A percentile compares a stretch with the other conserved stretches of the same genome.
Conservation (phyloP, 2,113 vertebrate genomes). For the Caranx melampygus region DNA sequence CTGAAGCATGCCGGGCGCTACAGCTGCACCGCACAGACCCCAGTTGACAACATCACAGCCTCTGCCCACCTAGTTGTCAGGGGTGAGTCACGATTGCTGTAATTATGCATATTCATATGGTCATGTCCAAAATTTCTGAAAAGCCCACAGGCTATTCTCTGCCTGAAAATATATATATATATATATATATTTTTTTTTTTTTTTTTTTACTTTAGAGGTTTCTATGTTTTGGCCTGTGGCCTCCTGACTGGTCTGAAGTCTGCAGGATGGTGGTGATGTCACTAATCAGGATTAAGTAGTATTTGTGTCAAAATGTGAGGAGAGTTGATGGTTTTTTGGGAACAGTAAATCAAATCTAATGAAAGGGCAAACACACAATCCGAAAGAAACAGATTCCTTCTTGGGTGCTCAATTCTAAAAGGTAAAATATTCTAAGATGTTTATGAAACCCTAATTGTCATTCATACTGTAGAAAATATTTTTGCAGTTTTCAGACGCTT, state of each 20-base stretch:
- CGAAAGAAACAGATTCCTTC: too few relatives aligned
- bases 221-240: too few relatives aligned
- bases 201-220: not conserved
- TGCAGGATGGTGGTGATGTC: too few relatives aligned
- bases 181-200: not conserved
- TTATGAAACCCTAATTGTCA: not conserved
- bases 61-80: conserved; percentile 94
- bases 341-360: not conserved
- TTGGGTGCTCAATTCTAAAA: not conserved
- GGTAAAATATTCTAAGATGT: not conserved
- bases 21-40: conserved; percentile 93
- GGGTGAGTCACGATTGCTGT: conserved; percentile 84
- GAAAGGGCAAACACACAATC: too few relatives aligned
- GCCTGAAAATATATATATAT: too few relatives aligned
- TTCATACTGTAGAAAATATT: not conserved
- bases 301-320: too few relatives aligned
- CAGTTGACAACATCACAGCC: conserved; percentile 92
- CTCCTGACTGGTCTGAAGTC: too few relatives aligned
- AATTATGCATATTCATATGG: conserved; percentile 6
- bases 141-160: not conserved
- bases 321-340: not conserved
- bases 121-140: not conserved
- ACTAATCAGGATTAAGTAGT: too few relatives aligned
- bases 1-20: conserved; percentile 93
- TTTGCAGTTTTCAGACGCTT: not conserved